These are phyloP conservation scores for Rhopilema esculentum DNA, from an alignment of 30 jellyfish, hydroid and myxozoan genomes.

Conservation along the genomic window DNA sequence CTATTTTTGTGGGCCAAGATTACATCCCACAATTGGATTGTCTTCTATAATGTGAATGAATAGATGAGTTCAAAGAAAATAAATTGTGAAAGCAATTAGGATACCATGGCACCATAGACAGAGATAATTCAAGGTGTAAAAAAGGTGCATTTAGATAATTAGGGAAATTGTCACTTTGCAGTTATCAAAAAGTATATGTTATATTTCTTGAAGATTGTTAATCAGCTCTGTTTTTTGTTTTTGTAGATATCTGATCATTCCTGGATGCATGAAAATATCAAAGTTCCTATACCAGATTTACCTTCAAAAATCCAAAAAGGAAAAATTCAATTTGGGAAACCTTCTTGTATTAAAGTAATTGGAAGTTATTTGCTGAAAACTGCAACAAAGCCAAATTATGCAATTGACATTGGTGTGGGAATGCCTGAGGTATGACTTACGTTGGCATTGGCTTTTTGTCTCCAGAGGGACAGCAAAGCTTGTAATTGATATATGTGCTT, in stretches of 20 bases:
- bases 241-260: slow-evolving; percentile 44
- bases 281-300: slow-evolving; percentile 75
- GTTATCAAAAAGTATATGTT: no score
- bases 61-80: no score
- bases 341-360: slow-evolving; percentile 74
- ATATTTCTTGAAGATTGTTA: no score
- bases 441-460: background rate
- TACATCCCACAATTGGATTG: no score
- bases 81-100: no score
- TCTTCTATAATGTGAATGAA: no score
- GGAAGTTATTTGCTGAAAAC: slow-evolving; percentile 90
- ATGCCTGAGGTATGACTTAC: slow-evolving; percentile 81
- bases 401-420: slow-evolving; percentile 79
- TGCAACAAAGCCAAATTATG: slow-evolving; percentile 62
- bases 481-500: background rate
- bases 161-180: no score
- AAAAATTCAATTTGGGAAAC: slow-evolving; percentile 75
- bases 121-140: no score
- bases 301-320: slow-evolving; percentile 67
- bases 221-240: no score
- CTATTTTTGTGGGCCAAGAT: no score
- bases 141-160: no score
- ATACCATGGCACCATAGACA: no score
- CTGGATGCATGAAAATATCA: slow-evolving; percentile 73
- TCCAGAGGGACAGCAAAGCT: background rate